phyloP scores from a whole-genome alignment of 2,113 vertebrate genomes.

The Andinoacara biseriatus region DNA sequence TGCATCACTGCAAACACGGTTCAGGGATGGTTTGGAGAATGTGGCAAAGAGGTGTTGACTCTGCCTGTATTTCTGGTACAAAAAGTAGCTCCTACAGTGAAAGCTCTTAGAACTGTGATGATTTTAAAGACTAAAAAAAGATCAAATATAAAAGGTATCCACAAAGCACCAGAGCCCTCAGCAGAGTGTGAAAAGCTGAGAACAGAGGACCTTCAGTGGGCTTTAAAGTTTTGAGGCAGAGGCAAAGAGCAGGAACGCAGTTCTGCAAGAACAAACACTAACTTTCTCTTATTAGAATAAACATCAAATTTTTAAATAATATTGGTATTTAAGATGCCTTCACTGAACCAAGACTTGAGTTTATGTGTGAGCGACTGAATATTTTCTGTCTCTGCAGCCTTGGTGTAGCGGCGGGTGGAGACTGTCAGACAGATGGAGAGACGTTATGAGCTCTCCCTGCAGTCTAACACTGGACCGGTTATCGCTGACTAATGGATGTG shows the following conservation, averaged over 20 bases:
- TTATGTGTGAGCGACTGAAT: too few species aligned
- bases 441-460: background rate
- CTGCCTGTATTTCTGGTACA: background rate
- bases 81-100: background rate
- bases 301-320: background rate
- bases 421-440: background rate
- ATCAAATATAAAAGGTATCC: accelerated
- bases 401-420: background rate
- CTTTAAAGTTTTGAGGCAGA: background rate
- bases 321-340: background rate
- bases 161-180: background rate
- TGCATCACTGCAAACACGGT: too few species aligned
- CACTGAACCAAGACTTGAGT: too few species aligned
- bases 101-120: background rate
- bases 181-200: background rate
- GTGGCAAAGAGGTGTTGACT: background rate
- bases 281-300: background rate
- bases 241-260: background rate
- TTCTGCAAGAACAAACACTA: background rate
- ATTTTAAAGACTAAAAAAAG: background rate
- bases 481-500: background rate
- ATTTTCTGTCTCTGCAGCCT: background rate
- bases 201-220: background rate
- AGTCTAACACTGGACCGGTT: background rate
- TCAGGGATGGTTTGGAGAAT: too few species aligned